A percentile compares a stretch with the other conserved stretches of the same genome.
These are phyloP conservation scores for Cydia fagiglandana DNA, from an alignment of 1,140 invertebrate genomes.

Conservation along the genomic window DNA sequence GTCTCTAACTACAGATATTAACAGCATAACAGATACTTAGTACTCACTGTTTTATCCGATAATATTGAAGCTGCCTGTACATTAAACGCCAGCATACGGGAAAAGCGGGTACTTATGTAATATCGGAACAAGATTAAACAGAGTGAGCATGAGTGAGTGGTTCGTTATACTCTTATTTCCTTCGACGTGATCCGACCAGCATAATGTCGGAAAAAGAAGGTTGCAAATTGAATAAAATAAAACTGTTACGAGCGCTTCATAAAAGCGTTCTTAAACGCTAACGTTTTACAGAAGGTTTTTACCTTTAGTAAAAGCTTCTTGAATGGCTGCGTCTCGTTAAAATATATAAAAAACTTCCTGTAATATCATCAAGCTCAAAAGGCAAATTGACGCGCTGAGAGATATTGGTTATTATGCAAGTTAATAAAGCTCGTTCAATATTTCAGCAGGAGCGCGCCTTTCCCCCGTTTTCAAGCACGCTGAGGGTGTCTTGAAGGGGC, in stretches of 20 bases:
- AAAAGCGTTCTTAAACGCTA: not conserved
- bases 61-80: too few species aligned
- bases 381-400: not conserved
- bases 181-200: not conserved
- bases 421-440: conserved; percentile 20
- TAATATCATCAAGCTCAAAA: not conserved
- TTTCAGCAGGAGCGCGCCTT: not conserved
- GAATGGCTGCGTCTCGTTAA: not conserved
- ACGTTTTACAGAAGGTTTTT: not conserved
- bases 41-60: too few species aligned
- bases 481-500: conserved; percentile 6
- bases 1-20: too few species aligned
- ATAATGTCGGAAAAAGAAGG: not conserved
- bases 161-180: not conserved
- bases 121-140: not conserved
- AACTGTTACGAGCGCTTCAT: not conserved
- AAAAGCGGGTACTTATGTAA: not conserved
- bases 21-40: too few species aligned
- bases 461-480: not conserved
- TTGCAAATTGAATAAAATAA: not conserved
- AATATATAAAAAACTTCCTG: not conserved
- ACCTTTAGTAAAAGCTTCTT: not conserved
- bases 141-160: not conserved
- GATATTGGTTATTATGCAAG: conserved; percentile 10
- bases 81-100: not conserved